These are phyloP conservation scores for Spilogale gracilis DNA, from an alignment of 2,113 vertebrate genomes.

Conservation along the genomic window DNA sequence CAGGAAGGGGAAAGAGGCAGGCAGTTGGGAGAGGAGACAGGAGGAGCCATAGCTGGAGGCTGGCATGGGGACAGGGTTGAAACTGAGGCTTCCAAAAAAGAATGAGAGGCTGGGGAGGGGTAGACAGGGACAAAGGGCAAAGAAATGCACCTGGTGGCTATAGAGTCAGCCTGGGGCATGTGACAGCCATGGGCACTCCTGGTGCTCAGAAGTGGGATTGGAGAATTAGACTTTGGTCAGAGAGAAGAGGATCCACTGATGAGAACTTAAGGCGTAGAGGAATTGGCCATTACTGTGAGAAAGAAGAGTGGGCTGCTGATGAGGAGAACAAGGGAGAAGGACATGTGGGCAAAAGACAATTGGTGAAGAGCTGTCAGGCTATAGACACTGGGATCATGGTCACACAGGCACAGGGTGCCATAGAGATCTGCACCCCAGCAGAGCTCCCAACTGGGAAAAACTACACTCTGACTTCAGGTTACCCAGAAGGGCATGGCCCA, in stretches of 20 bases:
- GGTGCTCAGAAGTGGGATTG: background rate
- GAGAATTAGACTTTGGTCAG: background rate
- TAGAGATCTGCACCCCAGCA: background rate
- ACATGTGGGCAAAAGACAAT: background rate
- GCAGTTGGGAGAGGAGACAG: background rate
- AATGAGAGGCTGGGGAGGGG: background rate
- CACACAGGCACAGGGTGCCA: background rate
- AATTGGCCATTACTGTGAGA: background rate
- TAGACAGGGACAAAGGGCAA: background rate
- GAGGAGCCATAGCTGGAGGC: background rate
- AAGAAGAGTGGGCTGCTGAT: background rate
- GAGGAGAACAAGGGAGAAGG: background rate
- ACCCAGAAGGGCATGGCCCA: background rate
- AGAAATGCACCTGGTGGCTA: background rate
- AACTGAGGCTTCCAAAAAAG: constrained; percentile 27
- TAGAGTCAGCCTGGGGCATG: background rate
- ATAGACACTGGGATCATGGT: background rate
- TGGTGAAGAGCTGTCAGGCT: background rate
- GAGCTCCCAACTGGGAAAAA: background rate
- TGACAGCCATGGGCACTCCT: background rate
- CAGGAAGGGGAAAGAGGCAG: constrained; percentile 8
- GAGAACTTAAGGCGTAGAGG: background rate
- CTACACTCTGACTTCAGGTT: background rate
- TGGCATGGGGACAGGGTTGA: background rate
- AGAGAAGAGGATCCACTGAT: background rate